A percentile compares a stretch with the other conserved stretches of the same genome.
Evolutionary conservation across 1,140 invertebrate species (phyloP).

Genomic region (Brachionus manjavacas): DNA sequence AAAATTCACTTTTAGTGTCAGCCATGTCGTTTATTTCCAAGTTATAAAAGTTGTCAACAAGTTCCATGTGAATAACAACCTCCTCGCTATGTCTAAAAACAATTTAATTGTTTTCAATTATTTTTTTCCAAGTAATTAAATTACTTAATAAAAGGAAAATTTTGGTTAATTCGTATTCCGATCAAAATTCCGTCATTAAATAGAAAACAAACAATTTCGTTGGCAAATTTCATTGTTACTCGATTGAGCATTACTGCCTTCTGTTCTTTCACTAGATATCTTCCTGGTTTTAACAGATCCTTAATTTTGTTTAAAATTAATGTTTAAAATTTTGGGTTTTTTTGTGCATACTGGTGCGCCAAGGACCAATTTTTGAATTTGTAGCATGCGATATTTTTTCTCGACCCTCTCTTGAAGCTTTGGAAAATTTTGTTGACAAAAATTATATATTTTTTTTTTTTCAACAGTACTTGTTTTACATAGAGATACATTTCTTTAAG

Average conservation of each 20-base stretch:
- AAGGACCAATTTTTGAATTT: slow-evolving; percentile 5
- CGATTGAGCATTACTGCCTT: neutral
- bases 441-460: neutral
- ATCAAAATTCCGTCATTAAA: slow-evolving; percentile 8
- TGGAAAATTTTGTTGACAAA: neutral
- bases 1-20: neutral
- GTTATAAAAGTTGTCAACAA: slow-evolving; percentile 1
- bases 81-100: neutral
- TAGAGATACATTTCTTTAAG: neutral
- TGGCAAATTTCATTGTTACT: neutral
- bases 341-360: neutral
- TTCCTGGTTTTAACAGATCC: neutral
- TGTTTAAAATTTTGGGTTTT: neutral
- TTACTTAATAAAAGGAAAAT: slow-evolving; percentile 22
- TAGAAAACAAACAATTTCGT: neutral
- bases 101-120: neutral
- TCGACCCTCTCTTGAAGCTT: slow-evolving; percentile 19
- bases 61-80: neutral
- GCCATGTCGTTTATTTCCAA: neutral
- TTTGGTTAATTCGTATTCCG: neutral
- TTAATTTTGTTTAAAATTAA: neutral
- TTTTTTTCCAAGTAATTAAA: neutral
- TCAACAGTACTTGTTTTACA: neutral
- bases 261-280: neutral
- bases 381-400: neutral